A percentile compares a stretch with the other conserved stretches of the same genome.
These are phyloP conservation scores for Atethmia centrago DNA, from an alignment of 2,888 invertebrate genomes.

Conservation along the genomic window DNA sequence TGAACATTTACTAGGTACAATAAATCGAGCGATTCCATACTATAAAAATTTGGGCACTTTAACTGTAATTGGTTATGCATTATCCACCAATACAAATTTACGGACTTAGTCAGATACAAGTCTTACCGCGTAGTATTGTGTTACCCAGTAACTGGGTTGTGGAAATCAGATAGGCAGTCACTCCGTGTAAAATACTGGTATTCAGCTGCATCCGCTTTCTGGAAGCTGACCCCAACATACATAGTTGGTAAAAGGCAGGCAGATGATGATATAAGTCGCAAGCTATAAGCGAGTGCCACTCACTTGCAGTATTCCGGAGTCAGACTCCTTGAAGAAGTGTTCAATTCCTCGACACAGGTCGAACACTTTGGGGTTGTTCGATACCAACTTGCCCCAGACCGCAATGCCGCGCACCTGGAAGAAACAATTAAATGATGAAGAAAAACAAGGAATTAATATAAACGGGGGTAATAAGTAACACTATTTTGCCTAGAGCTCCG, in stretches of 20 bases:
- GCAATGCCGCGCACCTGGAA: slow-evolving; percentile 82
- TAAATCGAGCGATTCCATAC: too few relatives aligned
- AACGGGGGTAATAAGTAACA: too few relatives aligned
- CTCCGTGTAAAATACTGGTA: neutral
- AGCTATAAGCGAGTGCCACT: slow-evolving; percentile 4
- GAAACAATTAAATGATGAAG: neutral
- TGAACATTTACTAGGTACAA: too few relatives aligned
- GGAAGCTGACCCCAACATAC: neutral
- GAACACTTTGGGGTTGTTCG: slow-evolving; percentile 79
- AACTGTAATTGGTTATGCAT: too few relatives aligned
- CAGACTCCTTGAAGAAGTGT: slow-evolving; percentile 83
- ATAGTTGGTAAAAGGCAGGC: too few relatives aligned
- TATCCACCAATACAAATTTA: neutral
- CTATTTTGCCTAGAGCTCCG: too few relatives aligned
- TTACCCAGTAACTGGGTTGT: neutral
- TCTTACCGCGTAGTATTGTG: neutral
- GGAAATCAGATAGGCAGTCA: neutral
- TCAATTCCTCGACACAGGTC: slow-evolving; percentile 85
- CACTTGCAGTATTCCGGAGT: slow-evolving; percentile 84
- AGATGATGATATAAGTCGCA: neutral
- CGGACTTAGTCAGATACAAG: neutral
- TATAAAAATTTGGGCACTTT: too few relatives aligned
- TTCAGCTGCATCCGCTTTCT: neutral
- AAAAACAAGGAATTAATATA: too few relatives aligned
- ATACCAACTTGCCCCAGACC: slow-evolving; percentile 85